Evolutionary conservation across 37 sponge, comb jelly and placozoan species (phyloP).

Genomic region (Cliona cf. orientalis): DNA sequence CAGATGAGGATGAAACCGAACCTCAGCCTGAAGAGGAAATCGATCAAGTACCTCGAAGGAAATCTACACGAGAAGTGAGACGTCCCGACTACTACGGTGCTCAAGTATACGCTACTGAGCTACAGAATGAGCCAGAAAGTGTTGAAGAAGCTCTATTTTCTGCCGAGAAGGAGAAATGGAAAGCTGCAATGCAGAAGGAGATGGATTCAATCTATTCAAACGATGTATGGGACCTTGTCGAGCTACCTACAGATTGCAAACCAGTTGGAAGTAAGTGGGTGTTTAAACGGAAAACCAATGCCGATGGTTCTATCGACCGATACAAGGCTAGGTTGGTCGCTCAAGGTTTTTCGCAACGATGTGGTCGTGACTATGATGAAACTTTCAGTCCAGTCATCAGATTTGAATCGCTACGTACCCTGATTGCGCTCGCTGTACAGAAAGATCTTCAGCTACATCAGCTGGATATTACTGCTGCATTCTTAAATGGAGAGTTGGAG

Average conservation of each 20-base stretch:
- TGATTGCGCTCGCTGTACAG: conserved; percentile 64
- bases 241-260: conserved; percentile 37
- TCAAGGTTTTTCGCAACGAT: conserved; percentile 70
- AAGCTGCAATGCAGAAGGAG: conserved; percentile 64
- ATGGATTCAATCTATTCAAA: conserved; percentile 52
- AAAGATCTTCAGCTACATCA: conserved; percentile 72
- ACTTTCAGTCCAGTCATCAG: conserved; percentile 69
- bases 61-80: conserved; percentile 39
- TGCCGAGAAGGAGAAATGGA: conserved; percentile 40
- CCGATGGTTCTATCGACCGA: conserved; percentile 56
- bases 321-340: conserved; percentile 64
- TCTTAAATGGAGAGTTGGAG: conserved; percentile 57
- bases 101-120: conserved; percentile 20
- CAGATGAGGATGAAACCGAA: not conserved
- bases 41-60: conserved; percentile 10
- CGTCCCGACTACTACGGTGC: conserved; percentile 60
- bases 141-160: conserved; percentile 40
- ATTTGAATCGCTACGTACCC: conserved; percentile 54
- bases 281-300: conserved; percentile 55
- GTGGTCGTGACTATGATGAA: conserved; percentile 62
- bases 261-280: conserved; percentile 72
- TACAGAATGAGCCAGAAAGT: conserved; percentile 26
- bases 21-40: conserved; percentile 3
- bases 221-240: conserved; percentile 69
- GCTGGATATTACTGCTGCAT: conserved; percentile 63